Conservation (phyloP, 2,797 vertebrate species). For the Okamejei kenojei region DNA sequence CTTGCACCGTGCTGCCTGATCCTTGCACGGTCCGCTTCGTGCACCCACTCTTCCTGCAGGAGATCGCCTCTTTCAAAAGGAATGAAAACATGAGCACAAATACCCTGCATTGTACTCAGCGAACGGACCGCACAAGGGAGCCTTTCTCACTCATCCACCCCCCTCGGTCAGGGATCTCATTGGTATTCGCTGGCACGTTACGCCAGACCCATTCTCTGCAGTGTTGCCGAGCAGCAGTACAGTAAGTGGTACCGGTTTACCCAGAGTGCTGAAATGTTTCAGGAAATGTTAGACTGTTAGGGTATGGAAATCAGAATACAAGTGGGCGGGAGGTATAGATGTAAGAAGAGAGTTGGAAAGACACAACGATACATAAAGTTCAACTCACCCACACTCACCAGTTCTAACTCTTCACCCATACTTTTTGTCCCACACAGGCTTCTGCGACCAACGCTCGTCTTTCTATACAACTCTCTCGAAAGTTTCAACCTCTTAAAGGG, state of each 20-base stretch:
- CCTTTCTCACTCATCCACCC: neutral
- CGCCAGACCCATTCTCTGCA: neutral
- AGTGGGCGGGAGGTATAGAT: no score
- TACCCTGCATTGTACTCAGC: neutral
- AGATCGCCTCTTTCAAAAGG: neutral
- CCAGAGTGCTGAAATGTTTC: neutral
- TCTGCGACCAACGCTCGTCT: no score
- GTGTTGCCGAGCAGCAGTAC: neutral
- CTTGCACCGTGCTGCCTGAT: neutral
- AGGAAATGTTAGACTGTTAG: no score
- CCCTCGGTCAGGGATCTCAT: neutral
- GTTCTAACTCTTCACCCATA: no score
- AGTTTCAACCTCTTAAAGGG: no score
- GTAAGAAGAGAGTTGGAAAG: no score
- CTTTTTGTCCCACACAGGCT: no score
- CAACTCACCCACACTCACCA: no score
- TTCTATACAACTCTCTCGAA: no score
- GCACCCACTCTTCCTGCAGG: neutral
- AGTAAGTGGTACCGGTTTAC: no score
- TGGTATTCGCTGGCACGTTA: neutral
- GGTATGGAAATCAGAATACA: no score
- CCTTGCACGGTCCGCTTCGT: neutral
- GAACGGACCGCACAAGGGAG: neutral
- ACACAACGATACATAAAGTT: no score
- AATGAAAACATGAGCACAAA: neutral